phyloP scores from a whole-genome alignment of 1,140 invertebrate genomes.

The Eumaeus atala region DNA sequence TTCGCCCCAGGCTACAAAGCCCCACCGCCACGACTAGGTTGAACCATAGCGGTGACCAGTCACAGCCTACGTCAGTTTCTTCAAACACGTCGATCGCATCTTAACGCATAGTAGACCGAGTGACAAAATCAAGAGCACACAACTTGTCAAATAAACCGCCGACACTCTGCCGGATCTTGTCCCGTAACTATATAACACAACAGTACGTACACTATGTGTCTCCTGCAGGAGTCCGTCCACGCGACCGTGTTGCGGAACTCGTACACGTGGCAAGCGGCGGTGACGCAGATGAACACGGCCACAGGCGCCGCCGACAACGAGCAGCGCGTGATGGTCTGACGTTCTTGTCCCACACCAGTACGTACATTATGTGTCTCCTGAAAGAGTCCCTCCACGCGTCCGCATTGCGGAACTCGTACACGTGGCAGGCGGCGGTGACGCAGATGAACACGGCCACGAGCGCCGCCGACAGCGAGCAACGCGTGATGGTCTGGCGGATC shows the following conservation, averaged over 20 bases:
- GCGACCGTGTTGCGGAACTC: conserved; percentile 82
- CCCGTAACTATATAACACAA: no score
- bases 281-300: conserved; percentile 83
- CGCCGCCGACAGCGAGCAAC: conserved; percentile 84
- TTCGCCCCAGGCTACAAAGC: no score
- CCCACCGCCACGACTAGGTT: no score
- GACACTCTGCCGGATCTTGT: no score
- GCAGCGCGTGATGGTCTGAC: conserved; percentile 88
- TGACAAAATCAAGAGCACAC: no score
- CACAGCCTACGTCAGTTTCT: no score
- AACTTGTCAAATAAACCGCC: no score
- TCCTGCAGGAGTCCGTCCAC: conserved; percentile 84
- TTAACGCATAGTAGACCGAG: no score
- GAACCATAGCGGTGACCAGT: no score
- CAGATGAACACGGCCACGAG: conserved; percentile 83
- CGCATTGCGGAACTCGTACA: conserved; percentile 85
- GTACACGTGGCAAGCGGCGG: conserved; percentile 87
- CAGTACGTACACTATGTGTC: conserved; percentile 87
- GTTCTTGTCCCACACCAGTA: conserved; percentile 79
- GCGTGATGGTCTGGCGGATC: conserved; percentile 87
- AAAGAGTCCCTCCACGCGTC: conserved; percentile 84
- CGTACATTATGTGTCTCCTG: conserved; percentile 87
- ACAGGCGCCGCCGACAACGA: conserved; percentile 83
- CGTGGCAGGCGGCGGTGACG: conserved; percentile 86
- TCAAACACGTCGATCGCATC: no score